Evolutionary conservation across 2,797 vertebrate genomes (phyloP).

Genomic region (Hippopotamyrus pictus): DNA sequence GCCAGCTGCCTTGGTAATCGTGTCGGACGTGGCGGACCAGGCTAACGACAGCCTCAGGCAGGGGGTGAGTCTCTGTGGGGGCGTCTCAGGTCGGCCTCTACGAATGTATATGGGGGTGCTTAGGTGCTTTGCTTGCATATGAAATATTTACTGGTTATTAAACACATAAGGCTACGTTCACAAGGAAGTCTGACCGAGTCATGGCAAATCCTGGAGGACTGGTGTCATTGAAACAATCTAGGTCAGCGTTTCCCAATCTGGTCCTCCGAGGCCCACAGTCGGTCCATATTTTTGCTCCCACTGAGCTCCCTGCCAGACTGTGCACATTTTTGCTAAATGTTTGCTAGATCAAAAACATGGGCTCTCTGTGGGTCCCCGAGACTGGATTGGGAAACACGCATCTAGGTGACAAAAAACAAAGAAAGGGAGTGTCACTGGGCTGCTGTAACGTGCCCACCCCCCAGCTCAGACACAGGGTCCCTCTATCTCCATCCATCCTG

Average conservation of each 20-base stretch:
- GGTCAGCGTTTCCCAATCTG: neutral
- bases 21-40: conserved; percentile 80
- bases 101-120: neutral
- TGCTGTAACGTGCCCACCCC: neutral
- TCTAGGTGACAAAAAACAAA: neutral
- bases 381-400: neutral
- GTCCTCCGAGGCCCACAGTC: neutral
- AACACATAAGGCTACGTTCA: neutral
- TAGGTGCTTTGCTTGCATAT: neutral
- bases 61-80: conserved; percentile 74
- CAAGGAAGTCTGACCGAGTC: neutral
- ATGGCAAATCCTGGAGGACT: neutral
- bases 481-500: neutral
- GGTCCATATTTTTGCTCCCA: neutral
- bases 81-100: neutral
- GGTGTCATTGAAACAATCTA: neutral
- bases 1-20: conserved; percentile 72
- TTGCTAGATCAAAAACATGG: neutral
- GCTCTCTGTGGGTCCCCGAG: neutral
- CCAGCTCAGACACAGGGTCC: neutral
- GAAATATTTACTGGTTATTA: neutral
- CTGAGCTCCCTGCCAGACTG: neutral
- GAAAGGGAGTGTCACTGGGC: neutral
- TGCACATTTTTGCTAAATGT: neutral
- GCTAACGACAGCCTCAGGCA: conserved; percentile 81